Percentiles rank a stretch among this genome's conserved stretches.
phyloP scores from a whole-genome alignment of 2,888 invertebrate genomes.

The Drosophila basisetae region DNA sequence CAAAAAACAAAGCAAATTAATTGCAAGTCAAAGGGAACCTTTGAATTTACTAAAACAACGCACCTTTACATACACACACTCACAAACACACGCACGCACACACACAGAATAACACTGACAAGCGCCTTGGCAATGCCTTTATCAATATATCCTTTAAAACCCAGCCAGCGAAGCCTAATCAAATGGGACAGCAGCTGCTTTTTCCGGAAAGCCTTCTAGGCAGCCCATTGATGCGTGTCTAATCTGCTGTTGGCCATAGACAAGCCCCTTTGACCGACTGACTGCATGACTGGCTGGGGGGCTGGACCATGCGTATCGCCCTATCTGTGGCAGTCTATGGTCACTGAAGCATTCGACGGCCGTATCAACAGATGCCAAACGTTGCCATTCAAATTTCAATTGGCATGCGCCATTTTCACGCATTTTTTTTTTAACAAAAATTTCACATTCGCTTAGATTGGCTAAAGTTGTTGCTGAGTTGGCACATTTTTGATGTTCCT shows the following conservation, averaged over 20 bases:
- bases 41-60: conserved; percentile 57
- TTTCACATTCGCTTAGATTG: conserved; percentile 72
- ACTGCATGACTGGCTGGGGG: conserved; percentile 54
- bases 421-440: conserved; percentile 68
- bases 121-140: conserved; percentile 67
- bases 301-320: conserved; percentile 22
- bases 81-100: conserved; percentile 6
- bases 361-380: conserved; percentile 75
- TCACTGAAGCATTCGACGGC: conserved; percentile 66
- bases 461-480: conserved; percentile 18
- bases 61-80: conserved; percentile 55
- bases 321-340: conserved; percentile 33
- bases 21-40: conserved; percentile 79
- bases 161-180: conserved; percentile 66
- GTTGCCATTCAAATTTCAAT: conserved; percentile 71
- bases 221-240: conserved; percentile 72
- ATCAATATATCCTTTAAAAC: conserved; percentile 77
- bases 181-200: conserved; percentile 74
- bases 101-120: conserved; percentile 23
- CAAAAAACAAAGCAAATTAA: conserved; percentile 83
- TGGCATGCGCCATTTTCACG: conserved; percentile 54
- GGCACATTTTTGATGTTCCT: conserved; percentile 4
- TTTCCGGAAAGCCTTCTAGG: conserved; percentile 40
- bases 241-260: conserved; percentile 66
- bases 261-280: conserved; percentile 66